phyloP scores from a whole-genome alignment of 1,140 invertebrate genomes.

The Pseudomyrmex sp. region DNA sequence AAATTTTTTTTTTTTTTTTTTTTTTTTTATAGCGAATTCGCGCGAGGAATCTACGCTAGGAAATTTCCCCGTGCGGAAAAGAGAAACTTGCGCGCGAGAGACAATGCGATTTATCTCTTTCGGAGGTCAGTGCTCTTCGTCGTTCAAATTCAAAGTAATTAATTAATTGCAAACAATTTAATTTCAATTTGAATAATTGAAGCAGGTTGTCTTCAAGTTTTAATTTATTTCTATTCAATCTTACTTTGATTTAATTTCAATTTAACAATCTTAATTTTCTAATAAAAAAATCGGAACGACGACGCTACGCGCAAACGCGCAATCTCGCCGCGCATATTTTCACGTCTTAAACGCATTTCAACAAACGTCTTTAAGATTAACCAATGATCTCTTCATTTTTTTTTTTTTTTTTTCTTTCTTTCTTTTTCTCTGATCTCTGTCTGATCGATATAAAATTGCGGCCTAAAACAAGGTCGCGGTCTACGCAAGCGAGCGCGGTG shows the following conservation, averaged over 20 bases:
- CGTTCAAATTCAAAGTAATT: too few relatives aligned
- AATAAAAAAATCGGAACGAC: too few relatives aligned
- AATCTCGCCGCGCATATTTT: too few relatives aligned
- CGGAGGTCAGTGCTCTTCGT: background rate
- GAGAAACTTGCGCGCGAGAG: background rate
- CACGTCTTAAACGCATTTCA: background rate
- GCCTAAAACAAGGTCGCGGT: slow-evolving; percentile 53
- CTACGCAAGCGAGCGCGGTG: background rate
- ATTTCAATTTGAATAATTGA: too few relatives aligned
- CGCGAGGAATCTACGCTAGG: background rate
- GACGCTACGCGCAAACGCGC: too few relatives aligned
- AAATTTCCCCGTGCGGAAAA: background rate
- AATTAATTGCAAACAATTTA: too few relatives aligned
- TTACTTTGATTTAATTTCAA: too few relatives aligned
- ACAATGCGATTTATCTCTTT: background rate
- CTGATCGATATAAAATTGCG: slow-evolving; percentile 51
- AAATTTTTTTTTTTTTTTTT: slow-evolving; percentile 17
- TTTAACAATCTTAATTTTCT: too few relatives aligned
- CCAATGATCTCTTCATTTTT: background rate
- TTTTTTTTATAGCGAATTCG: slow-evolving; percentile 19
- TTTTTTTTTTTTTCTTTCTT: too few relatives aligned
- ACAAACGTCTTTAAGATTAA: background rate
- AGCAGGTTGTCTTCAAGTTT: too few relatives aligned
- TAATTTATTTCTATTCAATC: too few relatives aligned
- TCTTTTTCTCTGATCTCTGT: background rate